Base-by-base conservation (phyloP, 2,888 invertebrate species). In the Cetonia aurata region DNA sequence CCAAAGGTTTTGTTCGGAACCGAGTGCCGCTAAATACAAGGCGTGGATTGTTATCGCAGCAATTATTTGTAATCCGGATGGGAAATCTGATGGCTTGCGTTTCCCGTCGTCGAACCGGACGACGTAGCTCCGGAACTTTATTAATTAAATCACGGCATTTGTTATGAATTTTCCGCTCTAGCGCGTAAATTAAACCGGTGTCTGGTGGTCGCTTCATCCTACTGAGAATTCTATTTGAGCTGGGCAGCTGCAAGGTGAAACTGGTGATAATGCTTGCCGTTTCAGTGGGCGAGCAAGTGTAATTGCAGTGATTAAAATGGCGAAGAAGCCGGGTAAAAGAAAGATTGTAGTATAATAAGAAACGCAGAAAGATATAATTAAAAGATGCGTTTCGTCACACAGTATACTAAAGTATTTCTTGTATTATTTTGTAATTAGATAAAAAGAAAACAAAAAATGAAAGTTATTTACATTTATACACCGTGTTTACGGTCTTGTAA, bases 141-240 rank as follows among this genome's bases (percentile, higher is more conserved):
- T 37, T 56, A 56, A 56, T 56, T 56, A 56, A 56, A 56, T 56
- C 55, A 37, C 13, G 55, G 33, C 15, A 33, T 56, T 56, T 19
- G 33, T 13, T 56, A 25, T 31, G 25, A 53, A 53, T 31, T 53
- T 53, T 31, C n/a, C 53, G 53, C 33, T 53, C 33, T 56, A 13
- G 15, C 55, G 37, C 55, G 9, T 33, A 56, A 56, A 56, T 56
- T 56, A 56, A 56, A 56, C 12, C 55, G 33, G 55, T 37, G 37
- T 37, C 55, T 56, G 33, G 12, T 9, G 37, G 37, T 12, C 6
- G 55, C 37, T 56, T 25, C 52, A n/a, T 37, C 55, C 33, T 13
- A 13, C 55, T 15, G 55, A 37, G 37, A 37, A 56, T 56, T 33
- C 13, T 33, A 37, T 56, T 56, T 56, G 37, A 56, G 55, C 13